A percentile compares a stretch with the other conserved stretches of the same genome.
Conservation (phyloP, 2,113 vertebrate genomes). For the Loxodonta africana region DNA sequence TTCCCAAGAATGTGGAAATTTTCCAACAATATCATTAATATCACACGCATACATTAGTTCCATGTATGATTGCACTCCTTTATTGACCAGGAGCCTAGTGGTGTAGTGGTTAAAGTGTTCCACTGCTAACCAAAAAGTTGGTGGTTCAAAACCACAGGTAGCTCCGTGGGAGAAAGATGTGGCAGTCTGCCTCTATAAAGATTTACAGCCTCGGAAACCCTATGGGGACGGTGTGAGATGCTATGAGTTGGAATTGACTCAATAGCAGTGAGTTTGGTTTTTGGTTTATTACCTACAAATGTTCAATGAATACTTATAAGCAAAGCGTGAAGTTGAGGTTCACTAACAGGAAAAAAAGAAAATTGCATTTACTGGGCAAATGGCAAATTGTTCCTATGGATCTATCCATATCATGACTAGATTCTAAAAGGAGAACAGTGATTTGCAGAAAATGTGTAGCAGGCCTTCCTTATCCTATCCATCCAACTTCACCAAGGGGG, state of each 20-base stretch:
- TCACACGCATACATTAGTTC: neutral
- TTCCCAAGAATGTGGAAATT: no score
- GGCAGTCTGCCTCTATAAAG: no score
- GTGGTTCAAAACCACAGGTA: no score
- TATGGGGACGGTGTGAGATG: no score
- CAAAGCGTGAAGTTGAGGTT: neutral
- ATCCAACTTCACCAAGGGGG: rapidly evolving
- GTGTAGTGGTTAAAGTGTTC: no score
- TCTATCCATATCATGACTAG: neutral
- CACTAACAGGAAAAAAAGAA: neutral
- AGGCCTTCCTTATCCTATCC: neutral
- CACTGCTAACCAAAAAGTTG: no score
- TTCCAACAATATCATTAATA: no score
- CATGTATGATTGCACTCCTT: neutral
- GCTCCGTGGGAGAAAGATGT: no score
- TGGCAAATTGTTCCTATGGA: neutral
- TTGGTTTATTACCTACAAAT: neutral
- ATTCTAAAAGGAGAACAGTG: neutral
- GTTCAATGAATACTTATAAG: neutral
- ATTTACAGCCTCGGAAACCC: no score
- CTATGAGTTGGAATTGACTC: no score
- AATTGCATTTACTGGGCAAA: neutral
- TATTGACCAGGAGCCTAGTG: no score
- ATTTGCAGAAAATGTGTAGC: neutral
- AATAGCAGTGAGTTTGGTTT: no score